Conservation (phyloP, 2,797 vertebrate species). For the Gymnopithys bicolor region DNA sequence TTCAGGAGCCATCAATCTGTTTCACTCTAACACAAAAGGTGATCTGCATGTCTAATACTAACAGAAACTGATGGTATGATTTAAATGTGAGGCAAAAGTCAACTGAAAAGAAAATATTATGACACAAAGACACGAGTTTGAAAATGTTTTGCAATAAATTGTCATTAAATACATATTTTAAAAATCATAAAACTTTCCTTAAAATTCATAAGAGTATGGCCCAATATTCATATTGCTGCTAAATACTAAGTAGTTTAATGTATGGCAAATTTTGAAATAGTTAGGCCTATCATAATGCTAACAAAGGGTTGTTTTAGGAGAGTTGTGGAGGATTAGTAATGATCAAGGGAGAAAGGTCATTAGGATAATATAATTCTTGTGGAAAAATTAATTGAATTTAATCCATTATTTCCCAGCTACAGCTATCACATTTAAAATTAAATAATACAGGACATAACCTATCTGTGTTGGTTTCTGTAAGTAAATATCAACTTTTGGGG, state of each 20-base stretch:
- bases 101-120: neutral
- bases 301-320: neutral
- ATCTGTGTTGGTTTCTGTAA: neutral
- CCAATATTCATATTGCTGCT: neutral
- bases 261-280: neutral
- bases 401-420: neutral
- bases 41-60: neutral
- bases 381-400: conserved; percentile 10
- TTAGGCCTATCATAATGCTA: neutral
- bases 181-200: neutral
- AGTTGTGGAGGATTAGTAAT: neutral
- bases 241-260: neutral
- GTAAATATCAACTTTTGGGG: neutral
- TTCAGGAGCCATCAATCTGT: neutral
- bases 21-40: neutral
- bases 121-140: neutral
- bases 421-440: neutral
- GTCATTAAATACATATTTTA: neutral
- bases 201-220: neutral
- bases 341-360: neutral
- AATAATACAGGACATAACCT: neutral
- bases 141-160: neutral
- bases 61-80: neutral
- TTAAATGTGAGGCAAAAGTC: neutral
- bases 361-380: conserved; percentile 5